Evolutionary conservation across 1,140 invertebrate species (phyloP).

Genomic region (Drepana arcuata): DNA sequence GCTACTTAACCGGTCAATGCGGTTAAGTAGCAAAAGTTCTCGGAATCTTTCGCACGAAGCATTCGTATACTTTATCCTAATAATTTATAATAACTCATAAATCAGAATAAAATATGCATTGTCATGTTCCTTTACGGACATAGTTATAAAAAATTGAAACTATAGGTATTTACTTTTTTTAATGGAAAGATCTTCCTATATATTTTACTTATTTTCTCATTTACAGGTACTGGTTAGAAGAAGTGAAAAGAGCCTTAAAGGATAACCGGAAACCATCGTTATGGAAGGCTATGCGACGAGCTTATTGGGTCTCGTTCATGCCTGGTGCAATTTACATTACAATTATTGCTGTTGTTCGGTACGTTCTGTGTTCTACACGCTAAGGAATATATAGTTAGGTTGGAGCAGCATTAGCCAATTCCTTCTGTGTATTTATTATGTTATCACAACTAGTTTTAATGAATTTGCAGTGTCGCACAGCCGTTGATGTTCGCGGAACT

Average conservation of each 20-base stretch:
- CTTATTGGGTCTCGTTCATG: conserved; percentile 62
- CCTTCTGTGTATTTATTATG: neutral
- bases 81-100: no score
- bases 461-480: conserved; percentile 39
- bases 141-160: conserved; percentile 3
- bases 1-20: no score
- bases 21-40: no score
- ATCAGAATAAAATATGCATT: no score
- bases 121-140: no score
- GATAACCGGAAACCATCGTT: conserved; percentile 54
- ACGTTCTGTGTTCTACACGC: conserved; percentile 6
- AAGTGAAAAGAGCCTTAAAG: conserved; percentile 44
- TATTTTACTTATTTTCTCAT: conserved; percentile 3
- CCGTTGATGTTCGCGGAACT: conserved; percentile 72
- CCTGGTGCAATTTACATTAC: conserved; percentile 44
- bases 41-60: no score
- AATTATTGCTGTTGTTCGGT: conserved; percentile 28
- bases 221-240: conserved; percentile 62
- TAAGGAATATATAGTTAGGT: no score
- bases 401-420: no score
- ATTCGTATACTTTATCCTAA: no score
- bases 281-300: conserved; percentile 49
- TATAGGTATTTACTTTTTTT: neutral
- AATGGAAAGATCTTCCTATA: no score
- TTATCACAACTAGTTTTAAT: conserved; percentile 4